These are phyloP conservation scores for Lophius americanus DNA, from an alignment of 2,797 vertebrate genomes.

Conservation along the genomic window DNA sequence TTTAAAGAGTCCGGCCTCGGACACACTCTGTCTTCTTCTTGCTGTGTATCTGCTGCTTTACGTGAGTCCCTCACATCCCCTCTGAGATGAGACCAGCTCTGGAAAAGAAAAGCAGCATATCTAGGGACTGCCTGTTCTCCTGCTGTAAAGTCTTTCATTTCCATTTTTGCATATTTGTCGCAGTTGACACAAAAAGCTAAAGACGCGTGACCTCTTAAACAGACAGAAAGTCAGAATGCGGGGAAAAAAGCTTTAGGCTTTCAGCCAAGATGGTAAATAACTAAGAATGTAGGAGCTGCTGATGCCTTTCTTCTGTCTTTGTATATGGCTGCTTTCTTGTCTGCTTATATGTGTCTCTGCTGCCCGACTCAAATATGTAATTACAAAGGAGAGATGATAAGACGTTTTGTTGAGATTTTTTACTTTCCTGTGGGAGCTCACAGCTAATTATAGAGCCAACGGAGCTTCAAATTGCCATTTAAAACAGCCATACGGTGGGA, in stretches of 20 bases:
- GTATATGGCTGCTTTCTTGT: conserved; percentile 58
- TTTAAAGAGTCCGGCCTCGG: conserved; percentile 63
- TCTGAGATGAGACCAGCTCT: conserved; percentile 21
- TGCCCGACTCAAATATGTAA: conserved; percentile 73
- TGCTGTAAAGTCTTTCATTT: conserved; percentile 42
- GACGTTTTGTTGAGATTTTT: conserved; percentile 50
- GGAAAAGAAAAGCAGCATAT: conserved; percentile 16
- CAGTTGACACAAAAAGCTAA: conserved; percentile 26
- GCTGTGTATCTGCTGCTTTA: conserved; percentile 34
- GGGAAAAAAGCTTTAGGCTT: conserved; percentile 1
- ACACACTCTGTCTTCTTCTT: conserved; percentile 49
- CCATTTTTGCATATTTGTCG: conserved; percentile 33
- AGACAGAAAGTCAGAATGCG: conserved; percentile 8
- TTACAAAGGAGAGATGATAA: conserved; percentile 83
- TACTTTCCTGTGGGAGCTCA: conserved; percentile 77
- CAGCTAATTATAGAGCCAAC: conserved; percentile 85
- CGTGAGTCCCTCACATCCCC: conserved; percentile 15
- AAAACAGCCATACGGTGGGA: conserved; percentile 82
- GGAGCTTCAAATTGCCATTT: conserved; percentile 86
- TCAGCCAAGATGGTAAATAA: conserved; percentile 31
- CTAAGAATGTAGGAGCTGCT: conserved; percentile 25
- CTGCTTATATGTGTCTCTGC: conserved; percentile 55
- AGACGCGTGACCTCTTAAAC: conserved; percentile 14
- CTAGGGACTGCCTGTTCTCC: conserved; percentile 31
- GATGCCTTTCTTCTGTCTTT: conserved; percentile 41